Evolutionary conservation across 2,888 invertebrate species (phyloP), one percentile per base, ranked within the genome.

Genomic region (Netelia fuscicornis): DNA sequence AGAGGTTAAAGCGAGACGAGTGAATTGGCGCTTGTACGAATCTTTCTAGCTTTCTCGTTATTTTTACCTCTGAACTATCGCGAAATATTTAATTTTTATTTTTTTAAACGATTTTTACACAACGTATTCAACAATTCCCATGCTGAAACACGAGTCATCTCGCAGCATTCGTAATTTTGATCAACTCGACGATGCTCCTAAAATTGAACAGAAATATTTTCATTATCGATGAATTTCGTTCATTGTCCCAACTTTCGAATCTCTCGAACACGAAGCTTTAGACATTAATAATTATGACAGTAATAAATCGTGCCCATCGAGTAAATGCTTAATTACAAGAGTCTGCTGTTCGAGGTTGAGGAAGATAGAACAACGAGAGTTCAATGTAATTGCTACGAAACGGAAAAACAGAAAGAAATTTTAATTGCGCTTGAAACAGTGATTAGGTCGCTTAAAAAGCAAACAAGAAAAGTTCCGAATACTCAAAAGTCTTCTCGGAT

Each of bases 331-430:
- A 48, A 48, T 48, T 13, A 2, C 42, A 13, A 56, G 48, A 60
- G 30, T 52, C 60, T 44, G 30, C 60, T 68, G 72, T 60, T 83
- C 54, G 44, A 68, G 62, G 62, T 83, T 54, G 62, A 68, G 44
- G 68, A 58, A 17, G 67, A 56, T 17, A 48, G 37, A 37, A 37
- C 37, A 37, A 37, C 37, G 37, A 37, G 37, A 37, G 37, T 17
- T 42, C 37, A 37, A 52, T 83, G 3, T 8, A 52, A 20, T 62
- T 58, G 42, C 11, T 81, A 9, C 56, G 54, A 23, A 74, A 74
- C 2, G 2, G 13, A 48, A 48, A 13, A 48, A 48, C 10, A 48
- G 13, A 48, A 3, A 48, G 0, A 48, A 48, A 13, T 37, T 6
- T 37, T 37, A 5, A 37, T 37, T 37, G 1, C 37, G 37, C 37